Percentiles rank a stretch among this genome's conserved stretches.
Conservation (phyloP, 2,797 vertebrate genomes). For the Lutjanus argentimaculatus region DNA sequence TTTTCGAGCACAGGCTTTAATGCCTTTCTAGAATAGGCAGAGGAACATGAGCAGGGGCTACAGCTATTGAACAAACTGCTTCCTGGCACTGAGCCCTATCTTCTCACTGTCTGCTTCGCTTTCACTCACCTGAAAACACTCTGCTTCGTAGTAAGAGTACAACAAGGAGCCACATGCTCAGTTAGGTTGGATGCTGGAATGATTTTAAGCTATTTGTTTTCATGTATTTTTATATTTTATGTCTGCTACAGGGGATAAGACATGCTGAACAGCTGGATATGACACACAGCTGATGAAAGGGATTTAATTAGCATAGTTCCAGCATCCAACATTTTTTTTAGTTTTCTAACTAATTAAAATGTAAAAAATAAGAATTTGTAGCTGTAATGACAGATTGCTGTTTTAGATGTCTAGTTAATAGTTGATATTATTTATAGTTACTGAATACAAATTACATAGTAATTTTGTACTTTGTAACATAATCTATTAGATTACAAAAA, state of each 20-base stretch:
- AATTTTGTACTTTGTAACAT: no score
- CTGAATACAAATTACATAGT: no score
- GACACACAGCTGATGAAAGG: neutral
- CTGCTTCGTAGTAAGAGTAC: neutral
- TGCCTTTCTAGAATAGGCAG: constrained; percentile 11
- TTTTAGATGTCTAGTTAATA: no score
- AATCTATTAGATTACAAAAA: no score
- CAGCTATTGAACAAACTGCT: neutral
- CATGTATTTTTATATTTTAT: neutral
- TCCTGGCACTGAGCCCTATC: neutral
- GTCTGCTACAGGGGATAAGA: neutral
- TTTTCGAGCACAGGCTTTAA: neutral
- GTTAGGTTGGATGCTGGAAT: neutral
- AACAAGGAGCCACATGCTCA: neutral
- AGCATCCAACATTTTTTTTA: no score
- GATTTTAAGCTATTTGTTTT: neutral
- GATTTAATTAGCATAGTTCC: no score
- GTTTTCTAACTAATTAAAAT: no score
- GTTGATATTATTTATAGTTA: no score
- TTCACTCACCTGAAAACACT: constrained; percentile 16
- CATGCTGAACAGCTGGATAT: neutral
- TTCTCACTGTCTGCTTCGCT: neutral
- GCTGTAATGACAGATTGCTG: no score
- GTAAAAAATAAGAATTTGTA: no score
- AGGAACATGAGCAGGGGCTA: neutral